These are phyloP conservation scores for Phrynocephalus forsythii DNA, from an alignment of 2,797 vertebrate species.

Conservation along the genomic window DNA sequence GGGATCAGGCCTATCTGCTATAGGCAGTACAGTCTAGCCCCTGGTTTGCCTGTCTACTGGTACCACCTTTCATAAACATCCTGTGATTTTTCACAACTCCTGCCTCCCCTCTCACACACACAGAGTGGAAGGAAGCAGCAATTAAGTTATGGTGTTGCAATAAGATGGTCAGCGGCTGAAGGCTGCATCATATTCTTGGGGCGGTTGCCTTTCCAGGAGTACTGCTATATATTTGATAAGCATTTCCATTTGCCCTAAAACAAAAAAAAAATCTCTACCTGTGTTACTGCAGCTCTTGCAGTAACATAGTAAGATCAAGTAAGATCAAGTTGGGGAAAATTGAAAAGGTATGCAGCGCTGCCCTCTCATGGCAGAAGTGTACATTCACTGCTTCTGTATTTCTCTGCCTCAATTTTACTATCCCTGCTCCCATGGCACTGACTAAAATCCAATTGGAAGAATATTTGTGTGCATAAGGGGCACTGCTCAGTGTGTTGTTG, in stretches of 20 bases:
- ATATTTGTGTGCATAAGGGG: no score
- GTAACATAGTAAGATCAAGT: rapidly evolving
- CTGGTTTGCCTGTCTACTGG: not conserved
- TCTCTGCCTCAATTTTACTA: no score
- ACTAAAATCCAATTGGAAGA: no score
- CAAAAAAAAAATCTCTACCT: no score
- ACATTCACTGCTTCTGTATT: not conserved
- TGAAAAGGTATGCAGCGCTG: not conserved
- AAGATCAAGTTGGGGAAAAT: not conserved
- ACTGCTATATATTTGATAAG: not conserved
- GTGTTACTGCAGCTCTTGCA: not conserved
- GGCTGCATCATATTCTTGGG: not conserved
- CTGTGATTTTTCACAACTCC: not conserved
- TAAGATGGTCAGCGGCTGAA: not conserved
- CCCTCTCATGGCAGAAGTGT: slow-evolving; percentile 51
- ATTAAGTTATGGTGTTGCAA: not conserved
- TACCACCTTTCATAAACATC: not conserved
- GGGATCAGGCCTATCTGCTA: not conserved
- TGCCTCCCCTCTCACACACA: no score
- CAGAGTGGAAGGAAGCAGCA: not conserved
- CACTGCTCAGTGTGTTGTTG: no score
- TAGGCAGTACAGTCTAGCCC: not conserved
- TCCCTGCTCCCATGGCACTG: no score
- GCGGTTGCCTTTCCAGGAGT: not conserved
- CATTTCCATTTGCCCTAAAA: not conserved